Percentiles rank a stretch among this genome's conserved stretches.
phyloP scores from a whole-genome alignment of 2,888 invertebrate species.

The Mongoloraphidia duomilia region DNA sequence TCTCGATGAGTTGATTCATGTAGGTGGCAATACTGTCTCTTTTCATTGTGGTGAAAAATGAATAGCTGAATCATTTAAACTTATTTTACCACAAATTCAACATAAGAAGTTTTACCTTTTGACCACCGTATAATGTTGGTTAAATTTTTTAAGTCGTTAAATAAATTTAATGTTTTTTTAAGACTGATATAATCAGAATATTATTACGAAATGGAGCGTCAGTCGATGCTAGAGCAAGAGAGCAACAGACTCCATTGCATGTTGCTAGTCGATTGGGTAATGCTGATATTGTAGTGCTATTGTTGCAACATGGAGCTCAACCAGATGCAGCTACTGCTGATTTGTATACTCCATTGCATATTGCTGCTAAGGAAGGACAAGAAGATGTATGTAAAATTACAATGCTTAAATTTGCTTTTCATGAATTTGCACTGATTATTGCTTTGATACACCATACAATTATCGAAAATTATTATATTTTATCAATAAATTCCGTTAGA shows the following conservation, averaged over 20 bases:
- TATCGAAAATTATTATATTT: no score
- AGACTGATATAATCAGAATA: constrained; percentile 88
- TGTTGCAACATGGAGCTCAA: constrained; percentile 86
- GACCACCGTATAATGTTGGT: no score
- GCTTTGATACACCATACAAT: no score
- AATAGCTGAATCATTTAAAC: no score
- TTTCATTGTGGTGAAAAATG: no score
- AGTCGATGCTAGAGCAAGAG: constrained; percentile 56
- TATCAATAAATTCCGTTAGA: no score
- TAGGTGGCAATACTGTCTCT: no score
- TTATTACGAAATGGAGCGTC: constrained; percentile 80
- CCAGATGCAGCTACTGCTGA: constrained; percentile 87
- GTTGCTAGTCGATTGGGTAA: constrained; percentile 92
- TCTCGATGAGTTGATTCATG: no score
- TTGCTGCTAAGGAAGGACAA: constrained; percentile 94
- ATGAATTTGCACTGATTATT: no score
- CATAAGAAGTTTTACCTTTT: no score
- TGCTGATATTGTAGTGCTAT: constrained; percentile 84
- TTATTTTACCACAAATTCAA: no score
- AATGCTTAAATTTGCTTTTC: no score
- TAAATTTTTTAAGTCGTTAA: not conserved
- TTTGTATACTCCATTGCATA: constrained; percentile 89
- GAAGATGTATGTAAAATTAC: constrained; percentile 42
- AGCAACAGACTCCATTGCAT: constrained; percentile 93
- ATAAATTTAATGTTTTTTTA: constrained; percentile 10